Evolutionary conservation across 1,140 invertebrate species (phyloP), one percentile per base, ranked within the genome.

Genomic region (Leptoteleia sp.): DNA sequence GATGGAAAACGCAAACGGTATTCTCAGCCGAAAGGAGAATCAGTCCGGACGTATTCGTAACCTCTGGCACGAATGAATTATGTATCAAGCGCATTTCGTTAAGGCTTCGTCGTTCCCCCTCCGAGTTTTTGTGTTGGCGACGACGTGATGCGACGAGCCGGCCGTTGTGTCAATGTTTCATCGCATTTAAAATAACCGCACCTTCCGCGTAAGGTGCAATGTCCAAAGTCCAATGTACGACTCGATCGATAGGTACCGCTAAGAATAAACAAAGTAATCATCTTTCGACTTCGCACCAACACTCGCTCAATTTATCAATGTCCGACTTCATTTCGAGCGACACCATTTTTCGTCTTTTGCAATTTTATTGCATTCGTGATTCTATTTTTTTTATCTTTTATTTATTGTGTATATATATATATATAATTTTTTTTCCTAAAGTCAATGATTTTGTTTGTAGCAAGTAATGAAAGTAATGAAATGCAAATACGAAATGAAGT

Each of bases 171-270:
- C 76, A 72, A 72, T 55, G 76, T 72, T 71, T 71, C 76, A 65
- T 67, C 43, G 76, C 76, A 78, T 78, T 78, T 72, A 78, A 78
- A 78, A 78, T 72, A 78, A 78, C 76, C 76, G 68, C 76, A 78
- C 76, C 76, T 78, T 72, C 67, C 76, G 76, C 67, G 67, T 78
- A 68, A 78, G 76, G 67, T 78, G 67, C 67, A 78, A 78, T 65
- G 76, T 78, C 76, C 76, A 78, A 78, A 78, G 76, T 78, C 67
- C 76, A 72, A 78, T 72, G 76, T 72, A 67, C 76, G 76, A 47
- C 59, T 72, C 76, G 68, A 78, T 72, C 76, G 67, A 78, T 78
- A 78, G 67, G 67, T 78, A 71, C 67, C 73, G 67, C 76, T 55
- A 72, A 78, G 76, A 78, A 78, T 78, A 71, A 78, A 78, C 67